These are phyloP conservation scores for Lacanobia oleracea DNA, from an alignment of 2,888 invertebrate genomes.

Conservation along the genomic window DNA sequence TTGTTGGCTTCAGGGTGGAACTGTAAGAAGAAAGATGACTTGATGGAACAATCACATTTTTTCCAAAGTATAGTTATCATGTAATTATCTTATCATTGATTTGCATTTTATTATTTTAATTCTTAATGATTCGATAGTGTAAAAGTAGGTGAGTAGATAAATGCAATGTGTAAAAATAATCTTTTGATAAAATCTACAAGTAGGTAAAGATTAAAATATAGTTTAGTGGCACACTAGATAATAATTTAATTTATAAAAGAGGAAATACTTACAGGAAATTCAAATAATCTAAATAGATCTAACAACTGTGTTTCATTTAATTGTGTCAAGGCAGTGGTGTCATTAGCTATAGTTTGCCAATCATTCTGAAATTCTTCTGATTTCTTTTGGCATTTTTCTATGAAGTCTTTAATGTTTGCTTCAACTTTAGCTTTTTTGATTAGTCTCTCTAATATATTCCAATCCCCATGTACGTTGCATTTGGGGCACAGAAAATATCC, in stretches of 20 bases:
- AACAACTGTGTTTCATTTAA: slow-evolving; percentile 84
- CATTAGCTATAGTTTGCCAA: slow-evolving; percentile 85
- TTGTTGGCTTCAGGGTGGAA: slow-evolving; percentile 85
- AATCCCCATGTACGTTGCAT: slow-evolving; percentile 92
- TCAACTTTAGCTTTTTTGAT: slow-evolving; percentile 85
- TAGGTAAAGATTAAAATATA: slow-evolving; percentile 4
- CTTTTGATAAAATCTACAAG: slow-evolving; percentile 1
- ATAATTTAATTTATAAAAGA: slow-evolving; percentile 48
- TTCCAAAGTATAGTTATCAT: too few relatives aligned
- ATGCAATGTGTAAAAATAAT: slow-evolving; percentile 1
- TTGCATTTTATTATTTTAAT: neutral
- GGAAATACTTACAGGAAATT: slow-evolving; percentile 88
- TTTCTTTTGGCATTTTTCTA: slow-evolving; percentile 78
- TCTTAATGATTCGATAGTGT: slow-evolving; percentile 18
- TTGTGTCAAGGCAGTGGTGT: slow-evolving; percentile 83
- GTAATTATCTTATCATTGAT: neutral
- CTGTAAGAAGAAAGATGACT: slow-evolving; percentile 73
- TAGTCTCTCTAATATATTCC: slow-evolving; percentile 91
- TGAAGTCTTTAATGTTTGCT: slow-evolving; percentile 78
- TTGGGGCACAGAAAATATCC: slow-evolving; percentile 93
- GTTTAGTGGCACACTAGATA: slow-evolving; percentile 34
- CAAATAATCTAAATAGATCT: slow-evolving; percentile 89
- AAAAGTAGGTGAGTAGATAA: slow-evolving; percentile 28
- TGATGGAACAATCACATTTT: neutral
- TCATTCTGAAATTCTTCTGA: slow-evolving; percentile 82